phyloP scores from a whole-genome alignment of 2,888 invertebrate genomes.

The Drosophila subsilvestris region DNA sequence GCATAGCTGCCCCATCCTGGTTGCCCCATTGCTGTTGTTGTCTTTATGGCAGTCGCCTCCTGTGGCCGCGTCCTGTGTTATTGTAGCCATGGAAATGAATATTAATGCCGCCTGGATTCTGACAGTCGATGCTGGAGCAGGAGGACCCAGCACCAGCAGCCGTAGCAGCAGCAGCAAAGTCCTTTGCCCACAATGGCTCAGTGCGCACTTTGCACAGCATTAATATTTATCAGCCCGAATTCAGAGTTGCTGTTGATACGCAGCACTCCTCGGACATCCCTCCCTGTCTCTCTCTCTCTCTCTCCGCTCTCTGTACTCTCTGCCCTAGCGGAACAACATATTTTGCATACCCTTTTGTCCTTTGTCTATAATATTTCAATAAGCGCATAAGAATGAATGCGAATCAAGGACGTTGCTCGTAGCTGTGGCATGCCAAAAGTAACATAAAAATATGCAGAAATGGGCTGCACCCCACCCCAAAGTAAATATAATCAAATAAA shows the following conservation, averaged over 20 bases:
- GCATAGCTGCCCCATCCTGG: background rate
- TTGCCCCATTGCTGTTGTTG: conserved; percentile 34
- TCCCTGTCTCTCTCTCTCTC: too few relatives aligned
- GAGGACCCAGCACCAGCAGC: background rate
- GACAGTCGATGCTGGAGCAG: conserved; percentile 44
- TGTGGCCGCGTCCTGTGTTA: conserved; percentile 65
- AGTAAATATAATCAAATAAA: conserved; percentile 6
- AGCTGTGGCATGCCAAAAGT: background rate
- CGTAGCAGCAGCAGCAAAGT: conserved; percentile 53
- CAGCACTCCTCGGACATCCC: background rate
- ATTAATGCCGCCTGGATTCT: conserved; percentile 71
- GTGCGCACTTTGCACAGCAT: conserved; percentile 78
- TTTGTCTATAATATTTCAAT: conserved; percentile 71
- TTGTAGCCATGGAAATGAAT: conserved; percentile 79
- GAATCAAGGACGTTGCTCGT: conserved; percentile 34
- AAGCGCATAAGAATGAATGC: conserved; percentile 74
- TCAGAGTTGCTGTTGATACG: conserved; percentile 58
- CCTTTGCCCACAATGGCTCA: conserved; percentile 79
- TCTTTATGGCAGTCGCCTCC: conserved; percentile 62
- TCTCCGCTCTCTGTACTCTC: background rate
- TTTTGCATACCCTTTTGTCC: conserved; percentile 71
- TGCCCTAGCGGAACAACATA: conserved; percentile 46
- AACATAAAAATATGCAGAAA: conserved; percentile 5
- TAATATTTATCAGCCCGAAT: conserved; percentile 78
- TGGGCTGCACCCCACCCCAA: background rate